phyloP scores from a whole-genome alignment of 1,140 invertebrate genomes.

The Drosophila sp. region DNA sequence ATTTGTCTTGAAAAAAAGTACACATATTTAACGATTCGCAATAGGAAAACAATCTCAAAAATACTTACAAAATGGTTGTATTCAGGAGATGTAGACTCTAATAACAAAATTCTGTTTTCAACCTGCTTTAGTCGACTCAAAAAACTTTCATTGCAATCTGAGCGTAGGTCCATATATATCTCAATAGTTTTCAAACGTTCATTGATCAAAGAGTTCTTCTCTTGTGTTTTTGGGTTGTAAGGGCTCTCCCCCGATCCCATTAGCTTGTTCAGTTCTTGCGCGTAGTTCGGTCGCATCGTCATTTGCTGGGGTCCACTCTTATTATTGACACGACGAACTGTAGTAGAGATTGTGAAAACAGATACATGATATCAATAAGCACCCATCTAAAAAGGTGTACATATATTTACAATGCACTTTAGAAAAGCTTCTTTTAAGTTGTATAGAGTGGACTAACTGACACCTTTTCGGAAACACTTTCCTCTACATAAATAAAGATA shows the following conservation, averaged over 20 bases:
- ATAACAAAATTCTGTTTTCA: slow-evolving; percentile 86
- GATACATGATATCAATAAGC: slow-evolving; percentile 1
- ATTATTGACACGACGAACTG: slow-evolving; percentile 85
- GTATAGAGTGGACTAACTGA: too few species aligned
- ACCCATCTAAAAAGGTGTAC: background rate
- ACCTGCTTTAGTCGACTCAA: slow-evolving; percentile 87
- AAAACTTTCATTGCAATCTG: slow-evolving; percentile 85
- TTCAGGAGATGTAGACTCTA: slow-evolving; percentile 89
- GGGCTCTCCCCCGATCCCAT: slow-evolving; percentile 85
- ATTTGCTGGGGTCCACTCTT: slow-evolving; percentile 85
- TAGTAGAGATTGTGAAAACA: slow-evolving; percentile 22
- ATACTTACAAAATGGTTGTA: slow-evolving; percentile 86
- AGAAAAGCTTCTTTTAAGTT: background rate
- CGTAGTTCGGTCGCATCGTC: slow-evolving; percentile 75
- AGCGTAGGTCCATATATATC: slow-evolving; percentile 41
- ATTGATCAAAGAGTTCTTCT: slow-evolving; percentile 22
- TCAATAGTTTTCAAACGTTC: slow-evolving; percentile 54
- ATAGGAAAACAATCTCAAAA: background rate
- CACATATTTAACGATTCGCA: background rate
- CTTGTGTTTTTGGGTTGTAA: slow-evolving; percentile 7
- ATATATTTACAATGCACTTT: background rate
- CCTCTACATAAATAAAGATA: too few species aligned
- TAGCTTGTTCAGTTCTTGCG: slow-evolving; percentile 64
- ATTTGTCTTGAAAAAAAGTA: slow-evolving; percentile 41
- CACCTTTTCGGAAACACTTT: too few species aligned